Percentiles rank a stretch among this genome's conserved stretches.
Conservation (phyloP, 1,140 invertebrate species). For the Sipha flava region DNA sequence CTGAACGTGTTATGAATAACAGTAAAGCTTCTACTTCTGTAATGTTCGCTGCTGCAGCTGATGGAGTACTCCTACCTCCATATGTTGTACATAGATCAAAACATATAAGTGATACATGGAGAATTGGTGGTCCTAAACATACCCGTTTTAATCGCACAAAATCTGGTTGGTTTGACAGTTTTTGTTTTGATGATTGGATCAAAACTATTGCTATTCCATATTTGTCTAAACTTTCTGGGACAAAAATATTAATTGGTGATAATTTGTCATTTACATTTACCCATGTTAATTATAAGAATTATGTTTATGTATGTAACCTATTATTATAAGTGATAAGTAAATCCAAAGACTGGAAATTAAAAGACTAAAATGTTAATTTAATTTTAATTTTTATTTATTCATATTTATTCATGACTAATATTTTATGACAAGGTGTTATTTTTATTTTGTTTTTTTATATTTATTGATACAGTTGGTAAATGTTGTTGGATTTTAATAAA, state of each 20-base stretch:
- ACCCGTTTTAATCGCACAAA: conserved; percentile 23
- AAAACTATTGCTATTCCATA: conserved; percentile 25
- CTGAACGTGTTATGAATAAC: conserved; percentile 34
- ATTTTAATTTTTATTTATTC: no score
- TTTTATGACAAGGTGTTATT: no score
- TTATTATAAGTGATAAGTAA: no score
- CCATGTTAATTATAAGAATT: no score
- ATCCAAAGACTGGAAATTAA: no score
- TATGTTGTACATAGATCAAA: conserved; percentile 38
- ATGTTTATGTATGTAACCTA: no score
- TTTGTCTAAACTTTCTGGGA: conserved; percentile 10
- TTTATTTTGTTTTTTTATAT: no score
- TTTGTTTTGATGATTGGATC: conserved; percentile 33
- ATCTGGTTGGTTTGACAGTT: conserved; percentile 33
- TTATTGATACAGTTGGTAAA: no score
- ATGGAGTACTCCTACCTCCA: conserved; percentile 34
- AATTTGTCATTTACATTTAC: no score
- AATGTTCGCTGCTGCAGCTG: conserved; percentile 39
- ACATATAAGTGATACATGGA: conserved; percentile 37
- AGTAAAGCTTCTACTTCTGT: conserved; percentile 35
- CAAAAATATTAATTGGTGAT: conserved; percentile 41
- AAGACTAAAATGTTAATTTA: no score
- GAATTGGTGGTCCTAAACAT: conserved; percentile 36
- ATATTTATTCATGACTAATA: no score
- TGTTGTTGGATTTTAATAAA: no score